Evolutionary conservation across 1,140 invertebrate species (phyloP), one percentile per base, ranked within the genome.

Genomic region (Aradophagus sp.): DNA sequence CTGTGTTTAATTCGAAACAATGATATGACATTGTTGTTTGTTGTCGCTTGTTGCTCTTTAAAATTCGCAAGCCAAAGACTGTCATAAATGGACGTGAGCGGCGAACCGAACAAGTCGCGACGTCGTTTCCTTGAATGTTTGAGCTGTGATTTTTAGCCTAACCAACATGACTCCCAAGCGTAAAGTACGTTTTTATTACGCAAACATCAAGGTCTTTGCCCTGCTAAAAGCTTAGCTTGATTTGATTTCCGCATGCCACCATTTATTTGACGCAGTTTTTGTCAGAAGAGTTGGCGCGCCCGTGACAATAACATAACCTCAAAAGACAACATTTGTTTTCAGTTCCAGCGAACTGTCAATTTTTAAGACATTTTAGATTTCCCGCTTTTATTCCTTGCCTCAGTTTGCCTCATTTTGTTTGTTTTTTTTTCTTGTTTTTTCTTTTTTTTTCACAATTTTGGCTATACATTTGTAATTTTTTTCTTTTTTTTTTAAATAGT

Each of bases 151-250:
- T n/a, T 11, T 32, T 34, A 81, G 55, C 76, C 73, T 16, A 32
- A 20, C 17, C 65, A 77, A 79, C 68, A 85, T 85, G 83, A 84
- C 81, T 62, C 82, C 83, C 5, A 85, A 85, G 74, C 79, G 83
- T 29, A 84, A 85, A 76, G 82, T 80, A 77, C 44, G 73, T 80
- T 41, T 4, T 62, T 8, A 36, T 15, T 14, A 42, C 32, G 17
- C 4, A 26, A 53, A 38, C 11, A 11, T 12, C 2, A 11, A n/a
- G 4, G 27, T 6, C 8, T 16, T 36, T 44, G 44, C 29, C 0
- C 2, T 12, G 8, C 1, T 14, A 5, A 7, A 15, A 6, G 2
- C 7, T 6, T 19, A 11, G 11, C 6, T 14, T 31, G n/a, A 5
- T 15, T 23, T 20, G 7, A 34, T 19, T 50, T 34, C 10, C 11